Conservation (phyloP, 2,888 invertebrate genomes). For the Brenthis hecate region DNA sequence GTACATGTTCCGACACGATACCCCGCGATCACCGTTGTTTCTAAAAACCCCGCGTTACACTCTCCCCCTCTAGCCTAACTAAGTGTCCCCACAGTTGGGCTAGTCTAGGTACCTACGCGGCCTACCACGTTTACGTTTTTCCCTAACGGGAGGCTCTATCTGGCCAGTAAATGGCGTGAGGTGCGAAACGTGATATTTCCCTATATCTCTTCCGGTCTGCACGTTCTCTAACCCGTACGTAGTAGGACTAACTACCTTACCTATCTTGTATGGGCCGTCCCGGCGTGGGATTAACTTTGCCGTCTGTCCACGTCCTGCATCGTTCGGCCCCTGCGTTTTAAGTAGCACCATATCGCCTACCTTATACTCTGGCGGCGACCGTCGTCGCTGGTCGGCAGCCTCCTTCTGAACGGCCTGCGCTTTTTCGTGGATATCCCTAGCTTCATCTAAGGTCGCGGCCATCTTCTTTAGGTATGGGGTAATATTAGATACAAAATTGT, state of each 20-base stretch:
- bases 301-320: slow-evolving; percentile 8
- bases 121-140: too few species aligned
- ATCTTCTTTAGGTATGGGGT: slow-evolving; percentile 19
- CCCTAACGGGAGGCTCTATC: too few species aligned
- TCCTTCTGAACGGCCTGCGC: slow-evolving; percentile 5
- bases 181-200: too few species aligned
- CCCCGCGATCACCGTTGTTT: too few species aligned
- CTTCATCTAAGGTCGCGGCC: neutral
- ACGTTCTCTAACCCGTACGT: neutral
- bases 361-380: slow-evolving; percentile 1
- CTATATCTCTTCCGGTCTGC: too few species aligned
- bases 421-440: slow-evolving; percentile 22
- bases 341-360: slow-evolving; percentile 26
- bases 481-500: slow-evolving; percentile 15
- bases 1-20: too few species aligned
- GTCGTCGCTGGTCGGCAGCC: neutral
- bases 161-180: too few species aligned
- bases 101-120: too few species aligned
- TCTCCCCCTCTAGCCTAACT: too few species aligned
- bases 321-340: slow-evolving; percentile 18
- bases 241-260: neutral
- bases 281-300: slow-evolving; percentile 19
- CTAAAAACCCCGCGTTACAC: too few species aligned
- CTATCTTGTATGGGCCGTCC: slow-evolving; percentile 11
- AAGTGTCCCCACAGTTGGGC: too few species aligned